Percentiles rank a stretch among this genome's conserved stretches.
Evolutionary conservation across 2,888 invertebrate species (phyloP).

Genomic region (Chaitophorus viminalis): DNA sequence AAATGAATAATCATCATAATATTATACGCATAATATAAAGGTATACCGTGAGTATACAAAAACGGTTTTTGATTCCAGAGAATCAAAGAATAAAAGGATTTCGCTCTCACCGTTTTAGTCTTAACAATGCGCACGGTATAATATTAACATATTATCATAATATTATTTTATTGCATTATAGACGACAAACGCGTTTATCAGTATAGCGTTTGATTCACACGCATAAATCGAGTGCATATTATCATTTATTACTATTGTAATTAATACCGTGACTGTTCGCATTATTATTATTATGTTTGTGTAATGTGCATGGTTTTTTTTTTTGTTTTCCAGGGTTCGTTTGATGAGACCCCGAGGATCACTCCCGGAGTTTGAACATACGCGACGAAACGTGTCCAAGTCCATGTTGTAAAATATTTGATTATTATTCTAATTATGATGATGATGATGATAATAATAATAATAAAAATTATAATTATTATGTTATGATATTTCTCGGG

Average conservation of each 20-base stretch:
- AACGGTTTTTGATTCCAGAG: too few species aligned
- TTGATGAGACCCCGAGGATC: constrained; percentile 1
- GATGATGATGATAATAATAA: not conserved
- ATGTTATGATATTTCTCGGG: not conserved
- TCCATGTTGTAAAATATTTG: not conserved
- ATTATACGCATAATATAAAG: too few species aligned
- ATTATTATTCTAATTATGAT: not conserved
- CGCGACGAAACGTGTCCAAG: not conserved
- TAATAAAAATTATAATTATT: too few species aligned
- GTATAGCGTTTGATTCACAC: not conserved
- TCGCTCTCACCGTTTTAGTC: too few species aligned
- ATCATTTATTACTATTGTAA: not conserved
- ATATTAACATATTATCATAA: too few species aligned
- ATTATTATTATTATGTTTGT: not conserved
- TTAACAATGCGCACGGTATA: too few species aligned
- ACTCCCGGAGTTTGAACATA: constrained; percentile 32
- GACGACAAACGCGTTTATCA: too few species aligned
- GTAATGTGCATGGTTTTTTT: too few species aligned
- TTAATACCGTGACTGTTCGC: not conserved
- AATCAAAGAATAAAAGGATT: too few species aligned
- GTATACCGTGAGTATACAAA: too few species aligned
- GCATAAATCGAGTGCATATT: not conserved
- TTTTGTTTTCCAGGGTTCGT: constrained; percentile 26
- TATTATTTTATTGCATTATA: too few species aligned
- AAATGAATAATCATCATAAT: too few species aligned